Conservation (phyloP, 2,797 vertebrate species). For the Rhinichthys osculus region DNA sequence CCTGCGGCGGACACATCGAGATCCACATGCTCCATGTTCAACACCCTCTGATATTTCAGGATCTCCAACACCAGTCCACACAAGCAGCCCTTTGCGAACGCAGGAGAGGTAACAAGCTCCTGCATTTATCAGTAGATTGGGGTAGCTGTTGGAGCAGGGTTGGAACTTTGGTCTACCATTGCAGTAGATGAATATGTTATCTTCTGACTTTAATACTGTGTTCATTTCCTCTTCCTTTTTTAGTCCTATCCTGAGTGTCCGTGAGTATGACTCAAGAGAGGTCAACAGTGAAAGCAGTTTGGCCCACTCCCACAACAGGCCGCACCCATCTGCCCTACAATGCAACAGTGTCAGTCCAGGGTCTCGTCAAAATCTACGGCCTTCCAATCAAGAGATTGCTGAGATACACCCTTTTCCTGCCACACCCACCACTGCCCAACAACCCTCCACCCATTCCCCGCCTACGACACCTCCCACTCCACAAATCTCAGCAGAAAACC, state of each 20-base stretch:
- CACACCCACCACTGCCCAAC: constrained; percentile 10
- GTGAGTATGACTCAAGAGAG: constrained; percentile 74
- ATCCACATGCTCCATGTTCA: constrained; percentile 73
- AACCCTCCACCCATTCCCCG: constrained; percentile 27
- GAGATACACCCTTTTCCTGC: constrained; percentile 42
- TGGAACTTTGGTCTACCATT: background rate
- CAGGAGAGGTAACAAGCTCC: constrained; percentile 76
- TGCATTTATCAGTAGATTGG: background rate
- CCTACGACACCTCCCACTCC: constrained; percentile 9
- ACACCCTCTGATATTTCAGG: constrained; percentile 81
- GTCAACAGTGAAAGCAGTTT: constrained; percentile 69
- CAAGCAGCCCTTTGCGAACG: constrained; percentile 80
- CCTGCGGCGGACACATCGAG: constrained; percentile 76
- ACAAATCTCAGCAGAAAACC: constrained; percentile 23
- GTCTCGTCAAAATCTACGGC: constrained; percentile 52
- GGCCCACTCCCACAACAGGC: constrained; percentile 60
- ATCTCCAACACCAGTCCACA: constrained; percentile 80
- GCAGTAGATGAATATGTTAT: background rate
- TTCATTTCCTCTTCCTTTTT: constrained; percentile 51
- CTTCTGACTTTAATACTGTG: background rate
- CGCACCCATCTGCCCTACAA: constrained; percentile 11
- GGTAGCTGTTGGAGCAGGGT: background rate
- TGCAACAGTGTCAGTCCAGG: constrained; percentile 2
- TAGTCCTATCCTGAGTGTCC: constrained; percentile 71
- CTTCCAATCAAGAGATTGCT: constrained; percentile 35